Conservation (phyloP, 2,888 invertebrate species). For the Nesidiocoris tenuis region DNA sequence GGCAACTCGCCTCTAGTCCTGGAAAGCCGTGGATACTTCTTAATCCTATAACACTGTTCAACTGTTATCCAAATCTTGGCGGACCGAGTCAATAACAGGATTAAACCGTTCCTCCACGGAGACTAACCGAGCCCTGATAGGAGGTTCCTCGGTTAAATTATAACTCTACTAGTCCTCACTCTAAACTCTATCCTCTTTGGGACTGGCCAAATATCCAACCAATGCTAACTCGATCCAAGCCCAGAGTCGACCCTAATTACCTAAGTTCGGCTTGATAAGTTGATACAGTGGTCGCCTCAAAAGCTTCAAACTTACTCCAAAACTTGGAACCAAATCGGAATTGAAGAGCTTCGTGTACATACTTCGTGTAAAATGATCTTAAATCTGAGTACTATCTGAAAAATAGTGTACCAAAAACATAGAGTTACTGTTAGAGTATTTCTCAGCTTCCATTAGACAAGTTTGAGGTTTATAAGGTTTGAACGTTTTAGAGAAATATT, state of each 20-base stretch:
- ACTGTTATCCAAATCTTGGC: constrained; percentile 24
- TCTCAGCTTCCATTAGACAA: no score
- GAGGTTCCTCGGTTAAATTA: constrained; percentile 15
- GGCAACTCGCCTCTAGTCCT: no score
- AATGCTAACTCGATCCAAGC: constrained; percentile 4
- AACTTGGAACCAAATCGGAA: not conserved
- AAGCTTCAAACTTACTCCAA: not conserved
- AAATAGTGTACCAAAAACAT: no score
- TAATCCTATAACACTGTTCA: not conserved
- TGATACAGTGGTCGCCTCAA: not conserved
- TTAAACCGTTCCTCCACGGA: not conserved
- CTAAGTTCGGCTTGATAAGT: not conserved
- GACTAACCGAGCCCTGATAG: not conserved
- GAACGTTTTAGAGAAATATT: no score
- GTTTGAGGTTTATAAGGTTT: no score
- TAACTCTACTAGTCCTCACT: not conserved
- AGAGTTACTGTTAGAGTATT: no score
- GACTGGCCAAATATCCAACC: constrained; percentile 11
- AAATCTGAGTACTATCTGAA: no score
- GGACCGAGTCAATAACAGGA: constrained; percentile 14
- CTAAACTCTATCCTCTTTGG: constrained; percentile 10
- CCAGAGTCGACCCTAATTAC: constrained; percentile 8
- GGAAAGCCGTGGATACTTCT: not conserved
- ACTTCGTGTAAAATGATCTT: no score
- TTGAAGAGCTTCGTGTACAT: no score